Base-by-base conservation (phyloP, 2,888 invertebrate genomes). In the Allophyes oxyacanthae region DNA sequence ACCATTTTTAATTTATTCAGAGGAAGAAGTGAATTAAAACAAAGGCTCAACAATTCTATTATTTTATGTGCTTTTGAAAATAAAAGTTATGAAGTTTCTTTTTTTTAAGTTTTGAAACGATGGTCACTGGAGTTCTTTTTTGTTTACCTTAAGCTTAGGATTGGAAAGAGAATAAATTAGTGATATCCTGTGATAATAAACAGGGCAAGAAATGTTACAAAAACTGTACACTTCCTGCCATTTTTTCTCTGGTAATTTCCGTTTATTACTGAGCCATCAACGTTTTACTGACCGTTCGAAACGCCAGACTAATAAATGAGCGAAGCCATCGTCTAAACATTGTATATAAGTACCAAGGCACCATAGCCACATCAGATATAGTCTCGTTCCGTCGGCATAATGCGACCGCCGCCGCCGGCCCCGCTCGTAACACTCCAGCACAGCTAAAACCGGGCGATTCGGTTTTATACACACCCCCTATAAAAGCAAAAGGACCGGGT, bases 391-490 rank as follows among this genome's bases (percentile, higher is more conserved):
- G 81, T 71, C 76, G 85, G 88, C 82, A 88, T 89, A 89, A 89
- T 88, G 89, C 87, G 87, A 84, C 87, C 85, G 83, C 83, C 85
- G 86, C 85, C 87, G 88, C 86, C 89, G 90, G 90, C 85, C 85
- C 85, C 90, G 91, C 86, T 92, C 92, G 92, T 93, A 93, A 94
- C 92, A 82, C 89, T 90, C 92, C 88, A 91, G 92, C 90, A 86
- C 90, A 84, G 92, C 92, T 93, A 93, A 93, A 93, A 92, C 92
- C 91, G 88, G 90, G 92, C 92, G 91, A 92, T 93, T 92, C 91
- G 89, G 93, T 92, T 92, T 94, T 92, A 93, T 93, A 93, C 91
- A 93, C 93, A 93, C 93, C 93, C 93, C 92, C 92, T 90, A 92
- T 93, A 93, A 94, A 94, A 93, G 92, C 91, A 93, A 93, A 94